A percentile compares a stretch with the other conserved stretches of the same genome.
Conservation (phyloP, 53 echinoderm and acorn worm genomes). For the Arbacia lixula region DNA sequence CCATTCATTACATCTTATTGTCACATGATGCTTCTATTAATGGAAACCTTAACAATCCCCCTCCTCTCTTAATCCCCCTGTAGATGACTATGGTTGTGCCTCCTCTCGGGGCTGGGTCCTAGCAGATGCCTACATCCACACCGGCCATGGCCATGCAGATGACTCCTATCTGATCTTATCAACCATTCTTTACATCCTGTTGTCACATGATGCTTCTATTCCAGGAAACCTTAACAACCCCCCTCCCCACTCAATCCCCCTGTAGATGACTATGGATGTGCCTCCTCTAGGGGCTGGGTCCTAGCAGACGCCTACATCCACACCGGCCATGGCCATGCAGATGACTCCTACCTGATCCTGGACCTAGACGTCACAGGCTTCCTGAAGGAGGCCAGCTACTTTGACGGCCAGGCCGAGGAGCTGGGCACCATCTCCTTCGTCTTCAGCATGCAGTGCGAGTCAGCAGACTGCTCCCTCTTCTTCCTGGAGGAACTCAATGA, state of each 20-base stretch:
- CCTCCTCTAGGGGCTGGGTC: slow-evolving; percentile 77
- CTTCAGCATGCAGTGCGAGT: slow-evolving; percentile 80
- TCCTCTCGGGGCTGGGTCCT: slow-evolving; percentile 80
- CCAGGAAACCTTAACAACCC: too few relatives aligned
- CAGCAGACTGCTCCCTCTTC: slow-evolving; percentile 77
- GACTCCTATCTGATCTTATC: slow-evolving; percentile 92
- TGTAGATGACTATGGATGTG: slow-evolving; percentile 57
- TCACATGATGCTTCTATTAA: too few relatives aligned
- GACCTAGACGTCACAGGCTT: slow-evolving; percentile 71
- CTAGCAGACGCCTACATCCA: slow-evolving; percentile 85
- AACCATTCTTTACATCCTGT: too few relatives aligned
- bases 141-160: slow-evolving; percentile 82
- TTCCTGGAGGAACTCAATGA: slow-evolving; percentile 77
- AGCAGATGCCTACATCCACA: slow-evolving; percentile 86
- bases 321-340: slow-evolving; percentile 82
- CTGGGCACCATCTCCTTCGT: slow-evolving; percentile 80
- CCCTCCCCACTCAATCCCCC: too few relatives aligned
- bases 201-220: too few relatives aligned
- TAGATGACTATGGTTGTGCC: slow-evolving; percentile 60
- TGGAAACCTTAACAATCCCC: too few relatives aligned
- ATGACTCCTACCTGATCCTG: slow-evolving; percentile 90
- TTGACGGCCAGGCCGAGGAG: slow-evolving; percentile 79
- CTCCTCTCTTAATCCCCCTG: too few relatives aligned
- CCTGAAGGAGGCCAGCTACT: slow-evolving; percentile 69
- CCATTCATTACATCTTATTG: too few relatives aligned